Conservation (phyloP, 2,888 invertebrate genomes). For the Noctua comes region DNA sequence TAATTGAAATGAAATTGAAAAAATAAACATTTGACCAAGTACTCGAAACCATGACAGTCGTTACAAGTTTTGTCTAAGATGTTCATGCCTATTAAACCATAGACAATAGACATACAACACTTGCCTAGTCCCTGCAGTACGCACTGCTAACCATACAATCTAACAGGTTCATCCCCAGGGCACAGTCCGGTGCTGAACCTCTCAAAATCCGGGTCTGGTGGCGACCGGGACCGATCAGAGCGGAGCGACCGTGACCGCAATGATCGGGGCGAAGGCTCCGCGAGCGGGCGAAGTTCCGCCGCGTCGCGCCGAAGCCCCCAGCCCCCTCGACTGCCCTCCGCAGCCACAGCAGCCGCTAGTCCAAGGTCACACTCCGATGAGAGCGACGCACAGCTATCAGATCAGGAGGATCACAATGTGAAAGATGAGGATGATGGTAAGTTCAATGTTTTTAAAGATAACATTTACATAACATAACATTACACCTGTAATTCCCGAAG, state of each 20-base stretch:
- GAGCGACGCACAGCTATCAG: constrained; percentile 96
- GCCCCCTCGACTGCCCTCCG: constrained; percentile 88
- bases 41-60: neutral
- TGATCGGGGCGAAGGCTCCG: constrained; percentile 86
- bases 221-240: constrained; percentile 92
- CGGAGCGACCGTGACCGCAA: constrained; percentile 91
- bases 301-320: constrained; percentile 91
- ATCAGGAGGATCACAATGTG: constrained; percentile 95
- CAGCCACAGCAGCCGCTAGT: constrained; percentile 91
- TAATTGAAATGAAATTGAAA: neutral
- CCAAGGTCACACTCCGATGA: constrained; percentile 94
- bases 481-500: neutral
- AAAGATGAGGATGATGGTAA: constrained; percentile 95
- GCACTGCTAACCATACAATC: constrained; percentile 32
- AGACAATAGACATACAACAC: neutral
- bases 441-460: constrained; percentile 51
- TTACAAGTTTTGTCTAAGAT: neutral
- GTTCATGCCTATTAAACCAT: neutral
- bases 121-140: neutral
- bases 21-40: neutral
- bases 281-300: constrained; percentile 91
- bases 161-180: constrained; percentile 94
- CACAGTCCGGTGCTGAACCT: constrained; percentile 98
- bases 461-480: neutral
- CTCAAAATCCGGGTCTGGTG: constrained; percentile 95